Evolutionary conservation across 2,888 invertebrate species (phyloP).

Genomic region (Sialis lutaria): DNA sequence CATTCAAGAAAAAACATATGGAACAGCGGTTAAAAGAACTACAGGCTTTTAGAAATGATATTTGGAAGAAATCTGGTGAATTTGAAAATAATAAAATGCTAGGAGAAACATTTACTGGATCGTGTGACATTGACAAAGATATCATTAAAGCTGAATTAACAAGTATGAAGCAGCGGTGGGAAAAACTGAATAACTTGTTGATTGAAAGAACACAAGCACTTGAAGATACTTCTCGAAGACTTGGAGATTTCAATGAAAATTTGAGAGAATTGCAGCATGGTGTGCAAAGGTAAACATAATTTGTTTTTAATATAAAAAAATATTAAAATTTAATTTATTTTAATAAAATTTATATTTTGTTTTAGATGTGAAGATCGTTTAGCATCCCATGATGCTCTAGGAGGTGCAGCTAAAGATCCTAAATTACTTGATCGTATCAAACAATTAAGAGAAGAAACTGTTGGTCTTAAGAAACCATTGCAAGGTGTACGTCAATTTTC

Average conservation of each 20-base stretch:
- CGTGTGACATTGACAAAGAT: constrained; percentile 84
- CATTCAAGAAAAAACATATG: constrained; percentile 70
- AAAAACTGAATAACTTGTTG: constrained; percentile 70
- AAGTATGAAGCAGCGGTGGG: constrained; percentile 76
- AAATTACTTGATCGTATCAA: constrained; percentile 74
- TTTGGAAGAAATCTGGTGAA: constrained; percentile 87
- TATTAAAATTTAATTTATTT: no score
- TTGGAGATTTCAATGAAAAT: constrained; percentile 73
- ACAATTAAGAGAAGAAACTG: constrained; percentile 63
- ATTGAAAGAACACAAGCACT: constrained; percentile 58
- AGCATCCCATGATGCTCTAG: constrained; percentile 52
- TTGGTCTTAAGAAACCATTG: constrained; percentile 57
- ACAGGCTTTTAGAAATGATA: constrained; percentile 78
- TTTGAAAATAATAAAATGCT: constrained; percentile 74
- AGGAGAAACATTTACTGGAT: constrained; percentile 73
- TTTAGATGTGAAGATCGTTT: constrained; percentile 62
- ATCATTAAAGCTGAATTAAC: constrained; percentile 68
- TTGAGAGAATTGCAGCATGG: constrained; percentile 70
- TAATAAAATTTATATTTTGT: no score
- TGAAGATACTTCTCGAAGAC: constrained; percentile 65
- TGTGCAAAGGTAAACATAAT: constrained; percentile 38
- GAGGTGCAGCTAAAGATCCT: constrained; percentile 63
- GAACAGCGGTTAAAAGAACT: constrained; percentile 78
- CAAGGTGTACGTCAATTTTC: constrained; percentile 46
- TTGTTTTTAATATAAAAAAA: no score